These are phyloP conservation scores for Oreochromis mossambicus DNA, from an alignment of 2,797 vertebrate species.

Conservation along the genomic window DNA sequence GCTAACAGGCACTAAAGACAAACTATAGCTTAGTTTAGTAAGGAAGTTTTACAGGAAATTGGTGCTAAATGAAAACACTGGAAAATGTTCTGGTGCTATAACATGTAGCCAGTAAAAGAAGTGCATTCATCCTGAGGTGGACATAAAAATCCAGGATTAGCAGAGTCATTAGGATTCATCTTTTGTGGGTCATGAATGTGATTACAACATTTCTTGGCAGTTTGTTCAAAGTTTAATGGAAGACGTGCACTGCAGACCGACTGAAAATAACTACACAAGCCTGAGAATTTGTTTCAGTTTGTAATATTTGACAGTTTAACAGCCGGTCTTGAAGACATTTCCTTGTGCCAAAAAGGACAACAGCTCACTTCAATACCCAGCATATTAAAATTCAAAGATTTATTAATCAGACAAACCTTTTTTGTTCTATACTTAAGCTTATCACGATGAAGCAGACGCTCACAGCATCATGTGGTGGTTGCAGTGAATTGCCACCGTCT, in stretches of 20 bases:
- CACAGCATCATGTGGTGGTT: neutral
- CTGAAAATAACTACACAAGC: neutral
- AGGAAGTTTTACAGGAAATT: neutral
- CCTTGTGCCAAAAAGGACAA: neutral
- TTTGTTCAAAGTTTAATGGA: neutral
- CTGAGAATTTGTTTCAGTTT: neutral
- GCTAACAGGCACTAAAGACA: neutral
- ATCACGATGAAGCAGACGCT: neutral
- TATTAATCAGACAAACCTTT: neutral
- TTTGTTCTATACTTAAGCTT: neutral
- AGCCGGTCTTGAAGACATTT: accelerated
- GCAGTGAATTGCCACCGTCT: accelerated
- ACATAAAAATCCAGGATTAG: neutral
- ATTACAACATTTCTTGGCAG: neutral
- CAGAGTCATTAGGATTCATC: neutral
- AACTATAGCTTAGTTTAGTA: neutral
- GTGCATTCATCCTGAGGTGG: neutral
- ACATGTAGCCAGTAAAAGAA: neutral
- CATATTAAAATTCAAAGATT: neutral
- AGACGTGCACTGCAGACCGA: neutral
- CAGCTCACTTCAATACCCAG: neutral
- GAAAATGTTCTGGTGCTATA: neutral
- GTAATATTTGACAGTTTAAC: neutral
- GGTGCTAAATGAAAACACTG: neutral
- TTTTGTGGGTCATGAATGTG: neutral